A percentile compares a stretch with the other conserved stretches of the same genome.
phyloP scores from a whole-genome alignment of 2,888 invertebrate species.

The Troides aeacus region DNA sequence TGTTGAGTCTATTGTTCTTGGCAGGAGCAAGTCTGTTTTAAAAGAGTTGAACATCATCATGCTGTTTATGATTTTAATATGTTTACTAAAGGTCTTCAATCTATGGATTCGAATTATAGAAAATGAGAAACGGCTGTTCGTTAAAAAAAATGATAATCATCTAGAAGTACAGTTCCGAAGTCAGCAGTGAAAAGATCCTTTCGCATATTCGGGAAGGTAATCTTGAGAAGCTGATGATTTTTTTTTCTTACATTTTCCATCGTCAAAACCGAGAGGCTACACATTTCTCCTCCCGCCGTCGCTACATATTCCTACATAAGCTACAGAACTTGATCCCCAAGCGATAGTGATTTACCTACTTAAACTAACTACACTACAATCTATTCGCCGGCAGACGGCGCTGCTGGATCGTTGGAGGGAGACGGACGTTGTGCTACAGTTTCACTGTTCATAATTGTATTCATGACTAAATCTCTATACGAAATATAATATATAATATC shows the following conservation, averaged over 20 bases:
- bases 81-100: too few relatives aligned
- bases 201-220: background rate
- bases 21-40: too few relatives aligned
- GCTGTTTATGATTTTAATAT: too few relatives aligned
- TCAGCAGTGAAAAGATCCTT: background rate
- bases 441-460: background rate
- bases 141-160: background rate
- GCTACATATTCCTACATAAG: background rate
- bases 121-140: too few relatives aligned
- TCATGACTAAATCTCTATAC: background rate
- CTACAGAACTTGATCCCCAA: constrained; percentile 26
- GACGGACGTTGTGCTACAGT: background rate
- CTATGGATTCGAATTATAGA: too few relatives aligned
- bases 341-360: constrained; percentile 28
- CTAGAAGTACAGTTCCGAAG: background rate
- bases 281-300: background rate
- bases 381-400: constrained; percentile 19
- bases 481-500: background rate
- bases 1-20: too few relatives aligned
- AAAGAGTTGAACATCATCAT: too few relatives aligned
- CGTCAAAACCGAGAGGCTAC: background rate
- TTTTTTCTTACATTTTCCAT: background rate
- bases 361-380: constrained; percentile 17
- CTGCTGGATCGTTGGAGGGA: background rate
- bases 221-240: background rate